Conservation (phyloP, 2,888 invertebrate species). For the Lithophane socia region DNA sequence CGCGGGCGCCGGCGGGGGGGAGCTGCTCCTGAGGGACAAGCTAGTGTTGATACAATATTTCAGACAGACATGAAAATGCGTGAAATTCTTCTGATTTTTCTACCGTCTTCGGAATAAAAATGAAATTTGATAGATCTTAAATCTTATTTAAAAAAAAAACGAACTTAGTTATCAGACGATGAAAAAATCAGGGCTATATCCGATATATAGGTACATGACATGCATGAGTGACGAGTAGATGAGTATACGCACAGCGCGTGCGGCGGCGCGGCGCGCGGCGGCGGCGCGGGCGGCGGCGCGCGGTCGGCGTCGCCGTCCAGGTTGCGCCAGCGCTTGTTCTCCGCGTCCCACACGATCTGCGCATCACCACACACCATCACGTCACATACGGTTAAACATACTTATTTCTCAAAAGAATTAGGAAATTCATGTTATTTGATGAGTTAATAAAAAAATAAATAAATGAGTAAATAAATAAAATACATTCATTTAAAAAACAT, state of each 20-base stretch:
- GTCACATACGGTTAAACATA: neutral
- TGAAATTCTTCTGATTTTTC: neutral
- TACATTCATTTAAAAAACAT: neutral
- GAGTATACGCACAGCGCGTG: conserved; percentile 44
- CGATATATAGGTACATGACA: too few relatives aligned
- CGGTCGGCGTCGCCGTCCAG: conserved; percentile 92
- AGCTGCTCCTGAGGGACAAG: conserved; percentile 58
- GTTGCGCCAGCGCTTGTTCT: conserved; percentile 96
- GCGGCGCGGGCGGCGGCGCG: conserved; percentile 76
- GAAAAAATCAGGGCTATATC: too few relatives aligned
- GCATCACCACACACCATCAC: conserved; percentile 26
- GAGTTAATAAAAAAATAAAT: too few relatives aligned
- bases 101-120: neutral
- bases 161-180: neutral
- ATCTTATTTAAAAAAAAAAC: neutral
- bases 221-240: neutral
- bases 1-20: conserved; percentile 54
- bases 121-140: neutral
- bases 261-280: conserved; percentile 66
- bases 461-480: too few relatives aligned
- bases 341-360: conserved; percentile 98
- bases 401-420: neutral
- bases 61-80: neutral
- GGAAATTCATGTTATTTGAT: too few relatives aligned
- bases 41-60: neutral